Conservation (phyloP, 2,113 vertebrate species). For the Oriolus oriolus region DNA sequence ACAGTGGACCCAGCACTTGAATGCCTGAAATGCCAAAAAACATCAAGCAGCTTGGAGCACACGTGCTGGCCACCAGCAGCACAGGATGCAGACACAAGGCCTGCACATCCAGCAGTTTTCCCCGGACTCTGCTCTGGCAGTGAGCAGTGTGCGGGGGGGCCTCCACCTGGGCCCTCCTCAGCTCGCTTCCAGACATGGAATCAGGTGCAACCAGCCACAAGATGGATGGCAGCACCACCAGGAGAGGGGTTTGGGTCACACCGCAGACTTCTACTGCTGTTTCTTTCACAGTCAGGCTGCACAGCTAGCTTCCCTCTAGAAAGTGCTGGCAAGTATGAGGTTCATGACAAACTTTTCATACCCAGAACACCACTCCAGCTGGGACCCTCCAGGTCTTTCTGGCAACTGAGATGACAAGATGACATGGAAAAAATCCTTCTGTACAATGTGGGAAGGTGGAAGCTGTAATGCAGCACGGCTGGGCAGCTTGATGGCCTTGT, state of each 20-base stretch:
- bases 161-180: background rate
- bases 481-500: background rate
- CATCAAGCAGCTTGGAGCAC: fast-evolving
- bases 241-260: background rate
- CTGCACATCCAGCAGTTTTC: background rate
- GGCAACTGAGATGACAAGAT: background rate
- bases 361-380: background rate
- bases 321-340: background rate
- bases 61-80: fast-evolving
- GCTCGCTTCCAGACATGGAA: background rate
- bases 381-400: background rate
- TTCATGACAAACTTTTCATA: background rate
- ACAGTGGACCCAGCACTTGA: background rate
- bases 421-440: background rate
- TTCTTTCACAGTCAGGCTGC: fast-evolving
- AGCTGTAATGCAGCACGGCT: background rate
- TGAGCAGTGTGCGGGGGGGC: fast-evolving
- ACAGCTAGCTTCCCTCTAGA: background rate
- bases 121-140: background rate
- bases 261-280: background rate
- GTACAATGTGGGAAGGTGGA: background rate
- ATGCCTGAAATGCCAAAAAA: background rate
- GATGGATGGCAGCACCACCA: background rate
- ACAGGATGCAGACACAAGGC: too few relatives aligned
- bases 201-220: background rate